Evolutionary conservation across 2,113 vertebrate genomes (phyloP).

Genomic region (Oreotrochilus melanogaster): DNA sequence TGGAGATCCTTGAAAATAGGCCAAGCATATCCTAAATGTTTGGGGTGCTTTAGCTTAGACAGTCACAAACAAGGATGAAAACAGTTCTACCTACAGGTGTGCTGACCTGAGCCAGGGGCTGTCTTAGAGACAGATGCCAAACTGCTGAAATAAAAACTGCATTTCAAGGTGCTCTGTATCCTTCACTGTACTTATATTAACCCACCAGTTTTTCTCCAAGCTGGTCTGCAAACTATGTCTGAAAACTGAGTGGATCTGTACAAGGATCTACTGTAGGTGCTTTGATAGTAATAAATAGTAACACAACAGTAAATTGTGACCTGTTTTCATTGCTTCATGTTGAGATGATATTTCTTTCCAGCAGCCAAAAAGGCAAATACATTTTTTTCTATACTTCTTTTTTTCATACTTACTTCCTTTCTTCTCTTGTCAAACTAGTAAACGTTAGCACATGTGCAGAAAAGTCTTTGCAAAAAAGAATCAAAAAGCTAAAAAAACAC

Average conservation of each 20-base stretch:
- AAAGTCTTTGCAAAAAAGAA: neutral
- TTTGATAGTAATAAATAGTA: neutral
- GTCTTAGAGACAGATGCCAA: neutral
- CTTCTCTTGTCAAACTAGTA: neutral
- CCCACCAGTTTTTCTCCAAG: neutral
- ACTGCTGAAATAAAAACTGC: neutral
- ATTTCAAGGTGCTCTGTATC: neutral
- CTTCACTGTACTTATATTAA: neutral
- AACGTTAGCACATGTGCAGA: fast-evolving
- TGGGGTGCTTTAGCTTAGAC: neutral
- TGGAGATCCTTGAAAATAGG: neutral
- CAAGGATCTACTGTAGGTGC: neutral
- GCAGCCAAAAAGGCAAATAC: neutral
- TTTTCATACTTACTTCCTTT: neutral
- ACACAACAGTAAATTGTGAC: neutral
- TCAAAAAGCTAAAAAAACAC: no score
- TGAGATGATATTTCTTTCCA: neutral
- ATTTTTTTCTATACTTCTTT: neutral
- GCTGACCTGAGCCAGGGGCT: neutral
- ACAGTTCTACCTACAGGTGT: neutral
- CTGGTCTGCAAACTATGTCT: neutral
- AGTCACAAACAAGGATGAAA: neutral
- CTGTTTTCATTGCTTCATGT: neutral
- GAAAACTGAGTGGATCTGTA: neutral
- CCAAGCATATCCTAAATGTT: neutral